These are phyloP conservation scores for Drosophila algonquin DNA, from an alignment of 2,888 invertebrate species.

Conservation along the genomic window DNA sequence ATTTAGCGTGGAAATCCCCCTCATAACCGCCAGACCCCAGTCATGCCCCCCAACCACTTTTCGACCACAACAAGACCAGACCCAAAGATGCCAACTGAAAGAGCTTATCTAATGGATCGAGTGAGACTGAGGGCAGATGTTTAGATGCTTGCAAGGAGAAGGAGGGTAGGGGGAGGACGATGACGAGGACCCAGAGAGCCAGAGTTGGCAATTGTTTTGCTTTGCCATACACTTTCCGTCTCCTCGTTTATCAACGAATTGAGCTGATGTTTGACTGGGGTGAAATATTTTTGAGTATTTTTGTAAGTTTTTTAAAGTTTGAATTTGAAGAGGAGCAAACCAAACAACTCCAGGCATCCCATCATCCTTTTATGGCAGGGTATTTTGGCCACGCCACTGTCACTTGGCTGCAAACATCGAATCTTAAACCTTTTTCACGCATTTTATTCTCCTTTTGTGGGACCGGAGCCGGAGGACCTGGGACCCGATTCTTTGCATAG, in stretches of 20 bases:
- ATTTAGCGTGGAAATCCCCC: conserved; percentile 41
- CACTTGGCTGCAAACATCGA: not conserved
- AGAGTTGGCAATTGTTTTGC: not conserved
- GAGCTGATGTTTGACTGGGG: not conserved
- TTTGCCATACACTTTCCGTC: not conserved
- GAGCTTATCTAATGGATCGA: conserved; percentile 33
- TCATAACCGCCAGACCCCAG: conserved; percentile 8
- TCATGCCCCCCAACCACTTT: not conserved
- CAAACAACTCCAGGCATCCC: not conserved
- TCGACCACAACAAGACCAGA: conserved; percentile 7
- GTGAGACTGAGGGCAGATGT: conserved; percentile 1
- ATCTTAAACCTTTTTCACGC: conserved; percentile 29
- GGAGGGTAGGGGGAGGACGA: not conserved
- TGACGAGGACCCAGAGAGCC: not conserved
- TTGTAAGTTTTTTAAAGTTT: not conserved
- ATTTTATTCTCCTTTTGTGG: conserved; percentile 6
- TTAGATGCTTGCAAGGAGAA: not conserved
- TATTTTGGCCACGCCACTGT: not conserved
- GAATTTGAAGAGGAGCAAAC: not conserved
- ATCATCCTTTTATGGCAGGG: not conserved
- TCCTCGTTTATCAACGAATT: not conserved
- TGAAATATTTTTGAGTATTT: not conserved
- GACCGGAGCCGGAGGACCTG: too few species aligned
- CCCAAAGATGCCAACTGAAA: conserved; percentile 8
- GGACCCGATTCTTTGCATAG: too few species aligned